Base-by-base conservation (phyloP, 2,888 invertebrate genomes). In the Dione juno region DNA sequence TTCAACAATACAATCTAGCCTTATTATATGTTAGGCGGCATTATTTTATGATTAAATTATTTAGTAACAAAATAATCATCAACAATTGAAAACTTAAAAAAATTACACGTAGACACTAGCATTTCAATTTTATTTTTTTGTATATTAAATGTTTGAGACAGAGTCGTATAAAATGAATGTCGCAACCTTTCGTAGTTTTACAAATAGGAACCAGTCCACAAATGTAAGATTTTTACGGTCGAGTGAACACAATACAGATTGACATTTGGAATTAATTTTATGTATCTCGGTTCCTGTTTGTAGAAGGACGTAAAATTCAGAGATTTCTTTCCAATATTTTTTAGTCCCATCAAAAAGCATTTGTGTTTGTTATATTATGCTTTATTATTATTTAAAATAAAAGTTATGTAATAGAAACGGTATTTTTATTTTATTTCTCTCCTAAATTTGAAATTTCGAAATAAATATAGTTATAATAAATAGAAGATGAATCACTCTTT, bases 311-410 rank as follows among this genome's bases (percentile, higher is more conserved):
- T 37, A 7, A 8, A 40, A 40, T 37, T 11, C 16, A 57, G 8
- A 8, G 2, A 16, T 61, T 40, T 35, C 8, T 40, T 53, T 10
- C 21, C 53, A 48, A 45, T 45, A 2, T n/a, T 45, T 61, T 5
- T 45, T 11, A 35, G 14, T 45, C 28, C 11, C 45, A 61, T 61
- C n/a, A 45, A 35, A 61, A 53, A 61, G 48, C 37, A 66, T 61
- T 66, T 61, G 43, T 61, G 67, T 67, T 35, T 41, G 61, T 66
- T 71, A 58, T 66, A 57, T 68, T 66, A 57, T 68, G 71, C 70
- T 73, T 73, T 67, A 50, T 53, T 66, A 50, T 73, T 16, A 63
- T 68, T 73, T 66, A 45, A 70, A 73, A 73, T 73, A 73, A 73
- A 61, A 63, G 41, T 71, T 69, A 66, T 69, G 57, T 66, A 72